Conservation (phyloP, 2,113 vertebrate genomes). For the Suncus etruscus region DNA sequence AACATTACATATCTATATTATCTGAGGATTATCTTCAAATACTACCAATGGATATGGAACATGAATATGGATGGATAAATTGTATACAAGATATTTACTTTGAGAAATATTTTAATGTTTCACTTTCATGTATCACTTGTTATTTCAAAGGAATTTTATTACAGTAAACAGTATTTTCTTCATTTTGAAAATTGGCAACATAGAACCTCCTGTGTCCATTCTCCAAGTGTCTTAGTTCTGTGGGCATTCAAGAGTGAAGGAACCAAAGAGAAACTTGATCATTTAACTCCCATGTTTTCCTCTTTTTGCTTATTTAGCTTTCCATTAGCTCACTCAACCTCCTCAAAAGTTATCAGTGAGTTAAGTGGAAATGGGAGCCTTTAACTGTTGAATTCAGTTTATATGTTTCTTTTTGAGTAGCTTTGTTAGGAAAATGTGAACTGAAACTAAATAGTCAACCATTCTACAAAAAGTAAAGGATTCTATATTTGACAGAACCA, state of each 20-base stretch:
- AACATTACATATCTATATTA: too few relatives aligned
- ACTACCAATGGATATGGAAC: not conserved
- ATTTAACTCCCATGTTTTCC: slow-evolving; percentile 55
- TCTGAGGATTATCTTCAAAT: not conserved
- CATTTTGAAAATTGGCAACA: not conserved
- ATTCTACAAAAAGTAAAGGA: slow-evolving; percentile 20
- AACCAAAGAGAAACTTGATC: not conserved
- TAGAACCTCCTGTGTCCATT: not conserved
- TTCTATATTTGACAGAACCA: slow-evolving; percentile 47
- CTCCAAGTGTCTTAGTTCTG: not conserved
- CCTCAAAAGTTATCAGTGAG: slow-evolving; percentile 59
- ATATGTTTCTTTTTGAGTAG: slow-evolving; percentile 46
- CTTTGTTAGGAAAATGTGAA: slow-evolving; percentile 57
- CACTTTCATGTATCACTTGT: not conserved
- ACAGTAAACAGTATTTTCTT: not conserved
- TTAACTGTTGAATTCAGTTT: slow-evolving; percentile 57
- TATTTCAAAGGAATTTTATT: not conserved
- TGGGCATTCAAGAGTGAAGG: slow-evolving; percentile 30
- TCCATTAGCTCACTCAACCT: slow-evolving; percentile 72
- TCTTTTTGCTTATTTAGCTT: slow-evolving; percentile 63
- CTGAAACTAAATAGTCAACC: slow-evolving; percentile 25
- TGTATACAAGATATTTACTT: not conserved
- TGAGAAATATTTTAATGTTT: not conserved
- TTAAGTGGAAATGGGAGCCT: slow-evolving; percentile 54
- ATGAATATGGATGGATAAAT: not conserved